Conservation (phyloP, 2,797 vertebrate genomes). For the Schizopygopsis malacanthus region DNA sequence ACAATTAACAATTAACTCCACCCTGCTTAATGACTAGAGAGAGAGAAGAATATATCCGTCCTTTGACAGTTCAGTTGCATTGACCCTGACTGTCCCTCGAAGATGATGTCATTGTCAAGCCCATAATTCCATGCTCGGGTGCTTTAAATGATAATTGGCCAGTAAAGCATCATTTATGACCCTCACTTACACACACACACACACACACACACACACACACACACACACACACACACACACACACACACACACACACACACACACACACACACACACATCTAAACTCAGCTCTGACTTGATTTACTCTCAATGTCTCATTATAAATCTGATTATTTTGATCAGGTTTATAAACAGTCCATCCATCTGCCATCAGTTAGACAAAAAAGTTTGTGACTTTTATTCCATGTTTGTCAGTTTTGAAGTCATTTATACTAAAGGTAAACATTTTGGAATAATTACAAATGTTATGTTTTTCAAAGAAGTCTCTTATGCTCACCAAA, state of each 20-base stretch:
- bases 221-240: conserved; percentile 54
- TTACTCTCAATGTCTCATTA: background rate
- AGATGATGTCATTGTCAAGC: conserved; percentile 63
- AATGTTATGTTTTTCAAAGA: background rate
- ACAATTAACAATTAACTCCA: conserved; percentile 7
- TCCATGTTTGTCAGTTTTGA: background rate
- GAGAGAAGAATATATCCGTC: background rate
- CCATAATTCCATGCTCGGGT: conserved; percentile 68
- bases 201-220: conserved; percentile 60
- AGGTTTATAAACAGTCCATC: background rate
- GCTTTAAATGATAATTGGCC: conserved; percentile 65
- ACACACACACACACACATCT: conserved; percentile 54
- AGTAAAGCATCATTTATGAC: conserved; percentile 62
- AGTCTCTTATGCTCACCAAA: too few relatives aligned
- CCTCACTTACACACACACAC: conserved; percentile 58
- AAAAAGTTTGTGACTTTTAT: background rate
- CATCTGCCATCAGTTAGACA: background rate
- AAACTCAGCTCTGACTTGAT: conserved; percentile 53
- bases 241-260: conserved; percentile 57
- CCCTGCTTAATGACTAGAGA: background rate
- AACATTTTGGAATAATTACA: background rate
- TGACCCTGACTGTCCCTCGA: conserved; percentile 56
- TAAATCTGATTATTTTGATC: background rate
- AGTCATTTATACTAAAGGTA: background rate
- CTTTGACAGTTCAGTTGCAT: conserved; percentile 42